Base-by-base conservation (phyloP, 2,113 vertebrate genomes). In the Galbula dea region DNA sequence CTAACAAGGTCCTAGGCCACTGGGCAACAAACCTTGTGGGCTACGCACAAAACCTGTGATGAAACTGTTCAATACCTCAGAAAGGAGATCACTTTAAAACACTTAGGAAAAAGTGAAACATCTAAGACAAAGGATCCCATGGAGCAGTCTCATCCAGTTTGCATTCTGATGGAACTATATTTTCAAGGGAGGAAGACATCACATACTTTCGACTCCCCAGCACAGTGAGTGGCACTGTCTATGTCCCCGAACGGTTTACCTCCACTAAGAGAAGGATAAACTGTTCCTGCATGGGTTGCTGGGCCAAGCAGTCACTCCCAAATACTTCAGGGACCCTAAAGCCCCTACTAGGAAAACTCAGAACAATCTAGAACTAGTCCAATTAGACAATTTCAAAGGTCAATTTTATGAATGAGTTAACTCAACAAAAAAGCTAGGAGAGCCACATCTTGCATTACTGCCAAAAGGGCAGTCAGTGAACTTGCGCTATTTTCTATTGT, bases 1-100 rank as follows among this genome's bases (percentile, higher is more conserved):
- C 41, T 0, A 1, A 34, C 5, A 1, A 9, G 11, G 82, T 10
- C 21, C 30, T 29, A 16, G 51, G 36, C n/a, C 7, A 0, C 48
- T 46, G 54, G 32, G 17, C 69, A 84, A 66, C 15, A 87, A 78
- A 46, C 27, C 12, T 27, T 39, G 26, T 8, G 18, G 3, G 4
- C 22, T 61, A 9, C 17, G 18, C 21, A 39, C 24, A n/a, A 49
- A 90, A 39, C 15, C 36, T 27, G 11, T 61, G 23, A 67, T 18
- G 8, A 57, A 73, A 69, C n/a, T 32, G 37, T 26, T 13, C n/a
- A 48, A 23, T 10, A 43, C 13, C n/a, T 77, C 63, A 69, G 32
- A 79, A 80, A 37, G 18, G 9, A 79, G 14, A 3, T 5, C 22
- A 16, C 32, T 57, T 66, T 6, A 74, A 69, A 86, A 41, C 10